phyloP scores from a whole-genome alignment of 1,140 invertebrate genomes.

The Nebria ingens region DNA sequence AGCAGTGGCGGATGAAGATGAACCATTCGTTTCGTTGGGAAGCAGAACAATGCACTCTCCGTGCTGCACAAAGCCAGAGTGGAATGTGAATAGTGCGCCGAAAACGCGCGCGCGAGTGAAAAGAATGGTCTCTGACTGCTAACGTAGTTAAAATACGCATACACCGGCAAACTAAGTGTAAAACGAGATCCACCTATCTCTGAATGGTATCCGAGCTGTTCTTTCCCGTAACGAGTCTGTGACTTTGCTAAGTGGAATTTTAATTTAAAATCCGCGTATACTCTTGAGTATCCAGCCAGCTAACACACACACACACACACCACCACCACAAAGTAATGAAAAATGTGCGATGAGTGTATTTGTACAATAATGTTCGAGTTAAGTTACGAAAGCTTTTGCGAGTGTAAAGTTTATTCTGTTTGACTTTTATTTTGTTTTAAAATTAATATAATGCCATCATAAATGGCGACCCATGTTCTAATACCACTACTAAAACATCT shows the following conservation, averaged over 20 bases:
- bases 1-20: neutral
- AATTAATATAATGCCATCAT: neutral
- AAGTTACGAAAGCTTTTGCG: neutral
- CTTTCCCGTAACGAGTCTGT: neutral
- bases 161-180: neutral
- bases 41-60: slow-evolving; percentile 8
- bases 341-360: neutral
- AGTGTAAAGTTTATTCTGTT: neutral
- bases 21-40: neutral
- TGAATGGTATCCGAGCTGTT: neutral
- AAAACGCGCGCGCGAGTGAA: neutral
- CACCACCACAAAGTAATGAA: neutral
- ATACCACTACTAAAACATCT: too few relatives aligned
- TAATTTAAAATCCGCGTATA: neutral
- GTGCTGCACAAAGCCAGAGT: neutral
- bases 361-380: neutral
- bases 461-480: too few relatives aligned
- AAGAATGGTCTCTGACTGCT: too few relatives aligned
- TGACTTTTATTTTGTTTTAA: neutral
- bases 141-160: neutral
- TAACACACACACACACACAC: too few relatives aligned
- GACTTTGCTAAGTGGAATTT: neutral
- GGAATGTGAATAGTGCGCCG: too few relatives aligned
- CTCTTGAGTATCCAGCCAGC: neutral
- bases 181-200: neutral